phyloP scores from a whole-genome alignment of 2,113 vertebrate species.

The Heterotilapia buettikoferi region DNA sequence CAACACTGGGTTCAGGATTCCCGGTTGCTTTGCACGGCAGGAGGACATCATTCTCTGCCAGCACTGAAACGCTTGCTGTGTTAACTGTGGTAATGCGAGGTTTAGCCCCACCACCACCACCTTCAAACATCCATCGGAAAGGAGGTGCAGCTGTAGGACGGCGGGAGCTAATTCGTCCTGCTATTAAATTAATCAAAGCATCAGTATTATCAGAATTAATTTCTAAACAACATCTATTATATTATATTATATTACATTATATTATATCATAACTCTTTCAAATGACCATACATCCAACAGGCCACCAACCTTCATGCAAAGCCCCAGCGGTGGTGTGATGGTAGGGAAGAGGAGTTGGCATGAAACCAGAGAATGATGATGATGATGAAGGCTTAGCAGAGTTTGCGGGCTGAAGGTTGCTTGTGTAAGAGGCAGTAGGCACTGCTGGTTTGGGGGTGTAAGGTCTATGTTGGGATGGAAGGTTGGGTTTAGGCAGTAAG shows the following conservation, averaged over 20 bases:
- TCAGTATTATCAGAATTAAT: background rate
- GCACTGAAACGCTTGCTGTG: conserved; percentile 57
- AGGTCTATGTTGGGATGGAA: background rate
- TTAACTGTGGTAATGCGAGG: conserved; percentile 63
- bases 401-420: conserved; percentile 12
- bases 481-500: background rate
- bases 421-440: conserved; percentile 4
- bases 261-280: background rate
- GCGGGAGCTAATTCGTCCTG: conserved; percentile 24
- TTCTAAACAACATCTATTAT: background rate
- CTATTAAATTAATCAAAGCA: background rate
- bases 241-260: background rate
- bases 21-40: conserved; percentile 70
- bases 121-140: conserved; percentile 51
- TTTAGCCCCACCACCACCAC: conserved; percentile 40
- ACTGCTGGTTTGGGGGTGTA: background rate
- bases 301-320: conserved; percentile 43
- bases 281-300: conserved; percentile 23
- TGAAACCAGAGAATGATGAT: background rate
- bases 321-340: conserved; percentile 30
- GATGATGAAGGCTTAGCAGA: conserved; percentile 3
- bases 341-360: background rate
- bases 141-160: conserved; percentile 56
- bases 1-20: conserved; percentile 61
- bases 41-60: conserved; percentile 69